Base-by-base conservation (phyloP, 2,797 vertebrate genomes). In the Anguilla marmorata region DNA sequence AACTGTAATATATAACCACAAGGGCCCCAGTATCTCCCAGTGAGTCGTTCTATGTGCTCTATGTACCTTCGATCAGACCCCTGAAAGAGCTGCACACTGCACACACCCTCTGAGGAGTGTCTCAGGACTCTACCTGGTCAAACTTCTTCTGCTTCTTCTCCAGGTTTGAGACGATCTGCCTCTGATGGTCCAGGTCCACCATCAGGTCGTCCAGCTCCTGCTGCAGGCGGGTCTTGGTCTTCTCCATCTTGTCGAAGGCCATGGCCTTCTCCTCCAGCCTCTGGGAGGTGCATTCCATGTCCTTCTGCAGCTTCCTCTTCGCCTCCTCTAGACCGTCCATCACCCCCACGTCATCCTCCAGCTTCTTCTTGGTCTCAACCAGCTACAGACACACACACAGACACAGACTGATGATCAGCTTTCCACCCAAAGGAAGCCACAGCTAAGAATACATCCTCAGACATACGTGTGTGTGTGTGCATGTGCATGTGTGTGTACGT, bases 141-240 rank as follows among this genome's bases (percentile, higher is more conserved):
- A 99, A 99, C 92, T 98, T 99, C 94, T 99, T 99, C 95, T 99
- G 98, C 90, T 99, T 99, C 91, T 99, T 99, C 93, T 99, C 98
- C 88, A 99, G 88, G 94, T 96, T 99, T 79, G 97, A 99, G 79
- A 98, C 98, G 0, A 97, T 97, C 93, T 99, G 98, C 85, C 98
- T 96, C 90, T 99, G 98, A 87, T 98, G 97, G 90, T 99, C 98
- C 90, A 99, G 95, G 89, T 99, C 98, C 86, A 99, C 98, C 76
- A 96, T 95, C 90, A 98, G 94, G 92, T 99, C 98, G 19, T 99
- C 98, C 37, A 99, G 96, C 92, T 99, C 98, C 91, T 99, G 98
- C 94, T 99, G 98, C 89, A 99, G 93, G 9, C 98, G 95, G 93
- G 96, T 98, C 94, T 98, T 99, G 41, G 98, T 99, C 94, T 99